phyloP scores from a whole-genome alignment of 1,140 invertebrate species.

The Drosophila saltans region DNA sequence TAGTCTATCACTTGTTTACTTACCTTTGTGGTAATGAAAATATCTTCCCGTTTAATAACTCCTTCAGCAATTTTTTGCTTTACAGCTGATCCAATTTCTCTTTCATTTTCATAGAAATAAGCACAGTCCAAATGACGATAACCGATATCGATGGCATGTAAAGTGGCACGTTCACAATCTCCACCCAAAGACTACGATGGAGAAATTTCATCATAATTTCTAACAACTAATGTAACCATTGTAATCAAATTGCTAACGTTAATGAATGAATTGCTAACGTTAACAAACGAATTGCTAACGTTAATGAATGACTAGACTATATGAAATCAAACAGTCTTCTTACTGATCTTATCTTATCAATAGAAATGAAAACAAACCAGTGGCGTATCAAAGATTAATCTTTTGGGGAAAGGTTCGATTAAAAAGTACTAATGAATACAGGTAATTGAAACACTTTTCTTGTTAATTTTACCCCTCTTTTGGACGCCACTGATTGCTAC shows the following conservation, averaged over 20 bases:
- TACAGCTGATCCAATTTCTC: constrained; percentile 92
- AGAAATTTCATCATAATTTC: not conserved
- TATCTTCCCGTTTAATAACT: constrained; percentile 90
- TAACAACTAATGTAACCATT: constrained; percentile 34
- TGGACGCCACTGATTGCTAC: constrained; percentile 24
- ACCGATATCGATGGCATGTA: constrained; percentile 90
- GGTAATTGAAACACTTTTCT: too few relatives aligned
- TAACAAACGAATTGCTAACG: constrained; percentile 20
- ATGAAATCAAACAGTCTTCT: not conserved
- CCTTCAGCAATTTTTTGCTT: constrained; percentile 89
- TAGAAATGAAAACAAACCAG: not conserved
- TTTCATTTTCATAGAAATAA: constrained; percentile 92
- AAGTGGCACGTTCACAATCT: constrained; percentile 86
- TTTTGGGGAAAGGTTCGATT: not conserved
- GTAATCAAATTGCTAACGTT: constrained; percentile 19
- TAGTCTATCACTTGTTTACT: not conserved
- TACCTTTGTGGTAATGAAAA: constrained; percentile 93
- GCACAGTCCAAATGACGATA: constrained; percentile 97
- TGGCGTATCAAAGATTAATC: not conserved
- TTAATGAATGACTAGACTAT: not conserved
- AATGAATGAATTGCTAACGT: constrained; percentile 17
- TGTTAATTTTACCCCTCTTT: not conserved
- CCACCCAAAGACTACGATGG: constrained; percentile 83
- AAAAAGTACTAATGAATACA: not conserved
- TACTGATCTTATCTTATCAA: not conserved